Evolutionary conservation across 2,888 invertebrate genomes (phyloP), one percentile per base, ranked within the genome.

Genomic region (Pachliopta kotzebuea): DNA sequence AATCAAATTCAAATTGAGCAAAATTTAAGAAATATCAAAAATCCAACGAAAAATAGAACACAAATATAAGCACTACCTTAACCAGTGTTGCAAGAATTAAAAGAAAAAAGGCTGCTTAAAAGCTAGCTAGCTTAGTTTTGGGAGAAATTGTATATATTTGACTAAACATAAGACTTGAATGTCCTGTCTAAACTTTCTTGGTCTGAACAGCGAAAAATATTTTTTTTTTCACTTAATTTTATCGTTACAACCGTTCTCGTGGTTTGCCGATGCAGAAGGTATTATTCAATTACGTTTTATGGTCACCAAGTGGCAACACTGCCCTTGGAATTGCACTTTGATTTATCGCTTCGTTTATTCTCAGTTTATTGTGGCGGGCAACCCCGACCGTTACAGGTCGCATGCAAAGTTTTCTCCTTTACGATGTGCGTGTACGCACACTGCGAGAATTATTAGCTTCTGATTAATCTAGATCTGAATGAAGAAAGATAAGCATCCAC

Each of bases 241-340:
- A 81, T 79, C 72, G 71, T 77, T 67, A 68, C 68, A 70, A 68
- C 72, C 76, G 72, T 70, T 74, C 71, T 71, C 69, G 73, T 72
- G 75, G 80, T 76, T 74, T 72, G 73, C 64, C 73, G 73, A 69
- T 71, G 68, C 67, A 74, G 74, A 64, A 71, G 70, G 76, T 74
- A 80, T 82, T 84, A 88, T 88, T 87, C 86, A 88, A 88, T 88
- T 87, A 87, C 78, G 79, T 84, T 87, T 87, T 85, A 86, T 78
- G 80, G 73, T 72, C 72, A 71, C 73, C 79, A 81, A 82, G 76
- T 80, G 83, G 83, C 79, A 83, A 81, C 81, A 83, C 76, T 67
- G 77, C 72, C 72, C 74, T 77, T 73, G 71, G 78, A 79, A 83
- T 80, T 81, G 81, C 77, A 67, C 70, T 74, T 79, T 84, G 87